These are phyloP conservation scores for Drosophila kanapiae DNA, from an alignment of 1,140 invertebrate species.

Conservation along the genomic window DNA sequence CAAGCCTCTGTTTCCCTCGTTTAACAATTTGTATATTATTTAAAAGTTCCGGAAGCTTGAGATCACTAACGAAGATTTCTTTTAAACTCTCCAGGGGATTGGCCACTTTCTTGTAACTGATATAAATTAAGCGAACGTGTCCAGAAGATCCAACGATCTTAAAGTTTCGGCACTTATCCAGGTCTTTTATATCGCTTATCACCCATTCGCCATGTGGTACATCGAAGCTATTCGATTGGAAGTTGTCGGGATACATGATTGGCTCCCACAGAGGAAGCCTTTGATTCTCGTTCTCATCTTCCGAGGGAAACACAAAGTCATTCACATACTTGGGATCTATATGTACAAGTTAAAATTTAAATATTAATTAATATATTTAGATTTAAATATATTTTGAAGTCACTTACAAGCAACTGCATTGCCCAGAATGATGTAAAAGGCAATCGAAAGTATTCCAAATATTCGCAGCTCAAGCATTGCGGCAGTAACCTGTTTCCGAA, in stretches of 20 bases:
- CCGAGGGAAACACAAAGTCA: slow-evolving; percentile 26
- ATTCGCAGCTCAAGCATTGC: slow-evolving; percentile 8
- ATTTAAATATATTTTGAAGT: not conserved
- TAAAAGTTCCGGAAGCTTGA: slow-evolving; percentile 17
- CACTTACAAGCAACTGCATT: not conserved
- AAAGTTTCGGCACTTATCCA: slow-evolving; percentile 8
- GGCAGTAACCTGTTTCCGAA: slow-evolving; percentile 26
- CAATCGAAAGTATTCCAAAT: not conserved
- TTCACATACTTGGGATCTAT: slow-evolving; percentile 16
- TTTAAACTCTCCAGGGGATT: slow-evolving; percentile 15
- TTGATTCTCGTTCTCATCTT: not conserved
- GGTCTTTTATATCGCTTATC: not conserved
- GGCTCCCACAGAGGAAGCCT: slow-evolving; percentile 9
- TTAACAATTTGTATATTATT: not conserved
- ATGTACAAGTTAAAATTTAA: not conserved
- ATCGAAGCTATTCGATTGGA: not conserved
- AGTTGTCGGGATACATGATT: not conserved
- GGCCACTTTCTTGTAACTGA: slow-evolving; percentile 9
- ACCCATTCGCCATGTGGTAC: slow-evolving; percentile 13
- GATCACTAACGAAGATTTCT: not conserved
- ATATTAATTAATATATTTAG: not conserved
- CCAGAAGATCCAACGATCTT: not conserved
- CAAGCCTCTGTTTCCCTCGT: not conserved
- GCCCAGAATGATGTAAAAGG: not conserved
- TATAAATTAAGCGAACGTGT: slow-evolving; percentile 10